Evolutionary conservation across 2,888 invertebrate genomes (phyloP).

Genomic region (Trissoscelio sp.): DNA sequence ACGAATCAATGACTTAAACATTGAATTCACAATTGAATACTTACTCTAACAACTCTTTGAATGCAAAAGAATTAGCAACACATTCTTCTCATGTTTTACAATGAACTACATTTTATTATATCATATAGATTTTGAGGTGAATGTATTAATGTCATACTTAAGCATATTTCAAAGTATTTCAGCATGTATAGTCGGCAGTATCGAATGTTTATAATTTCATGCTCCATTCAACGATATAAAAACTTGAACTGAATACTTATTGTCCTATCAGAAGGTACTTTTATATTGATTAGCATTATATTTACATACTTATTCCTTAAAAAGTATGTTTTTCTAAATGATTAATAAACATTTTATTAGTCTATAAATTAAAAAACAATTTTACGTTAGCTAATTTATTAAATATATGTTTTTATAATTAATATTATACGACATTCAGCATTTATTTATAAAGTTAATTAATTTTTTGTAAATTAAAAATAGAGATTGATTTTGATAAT

Average conservation of each 20-base stretch:
- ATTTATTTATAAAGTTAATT: no score
- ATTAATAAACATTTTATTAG: no score
- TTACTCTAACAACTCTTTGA: no score
- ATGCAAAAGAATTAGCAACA: no score
- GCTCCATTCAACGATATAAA: slow-evolving; percentile 40
- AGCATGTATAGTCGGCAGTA: neutral
- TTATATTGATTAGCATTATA: slow-evolving; percentile 2
- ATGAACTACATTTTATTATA: no score
- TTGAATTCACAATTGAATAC: neutral
- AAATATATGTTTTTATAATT: no score
- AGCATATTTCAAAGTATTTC: slow-evolving; percentile 19
- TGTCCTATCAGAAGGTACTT: slow-evolving; percentile 2
- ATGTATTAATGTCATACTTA: neutral
- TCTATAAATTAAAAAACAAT: no score
- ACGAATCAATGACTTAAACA: slow-evolving; percentile 9
- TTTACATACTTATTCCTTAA: neutral
- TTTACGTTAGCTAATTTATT: no score
- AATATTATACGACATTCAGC: no score
- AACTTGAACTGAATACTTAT: slow-evolving; percentile 32
- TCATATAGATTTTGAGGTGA: neutral
- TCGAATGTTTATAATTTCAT: slow-evolving; percentile 38
- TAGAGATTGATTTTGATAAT: neutral
- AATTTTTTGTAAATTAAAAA: no score
- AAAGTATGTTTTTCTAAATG: no score
- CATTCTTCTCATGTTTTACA: no score